Evolutionary conservation across 2,888 invertebrate species (phyloP).

Genomic region (Dusona sp.): DNA sequence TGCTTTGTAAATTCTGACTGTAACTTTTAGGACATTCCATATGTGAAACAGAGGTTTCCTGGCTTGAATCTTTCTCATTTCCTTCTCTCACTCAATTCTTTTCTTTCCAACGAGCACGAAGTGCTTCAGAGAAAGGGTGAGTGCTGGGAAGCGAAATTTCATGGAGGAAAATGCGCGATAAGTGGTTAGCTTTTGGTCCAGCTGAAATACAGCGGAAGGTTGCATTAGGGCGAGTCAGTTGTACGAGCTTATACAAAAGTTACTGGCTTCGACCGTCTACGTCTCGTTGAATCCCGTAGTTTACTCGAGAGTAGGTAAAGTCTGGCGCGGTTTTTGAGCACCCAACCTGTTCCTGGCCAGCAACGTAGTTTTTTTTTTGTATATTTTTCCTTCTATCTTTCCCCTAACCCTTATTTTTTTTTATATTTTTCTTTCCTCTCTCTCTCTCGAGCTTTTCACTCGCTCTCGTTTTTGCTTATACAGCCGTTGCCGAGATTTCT

Average conservation of each 20-base stretch:
- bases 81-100: neutral
- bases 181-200: conserved; percentile 42
- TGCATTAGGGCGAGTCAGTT: conserved; percentile 24
- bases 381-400: conserved; percentile 9
- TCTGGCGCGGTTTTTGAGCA: conserved; percentile 64
- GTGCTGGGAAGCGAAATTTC: conserved; percentile 36
- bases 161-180: conserved; percentile 51
- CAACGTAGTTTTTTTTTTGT: conserved; percentile 24
- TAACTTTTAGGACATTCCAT: neutral
- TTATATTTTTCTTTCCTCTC: neutral
- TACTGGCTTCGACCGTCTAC: conserved; percentile 36
- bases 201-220: conserved; percentile 37
- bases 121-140: conserved; percentile 3
- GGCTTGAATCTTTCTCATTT: conserved; percentile 16
- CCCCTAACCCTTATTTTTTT: neutral
- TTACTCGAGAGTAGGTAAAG: conserved; percentile 60
- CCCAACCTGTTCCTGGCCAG: conserved; percentile 48
- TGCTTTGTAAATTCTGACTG: neutral
- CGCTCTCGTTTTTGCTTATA: neutral
- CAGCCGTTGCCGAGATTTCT: conserved; percentile 5
- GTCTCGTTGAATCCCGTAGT: neutral
- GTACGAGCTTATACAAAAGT: conserved; percentile 56
- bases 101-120: conserved; percentile 9
- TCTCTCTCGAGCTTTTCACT: neutral
- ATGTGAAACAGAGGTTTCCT: conserved; percentile 1